Base-by-base conservation (phyloP, 2,113 vertebrate genomes). In the Ammodytes marinus region DNA sequence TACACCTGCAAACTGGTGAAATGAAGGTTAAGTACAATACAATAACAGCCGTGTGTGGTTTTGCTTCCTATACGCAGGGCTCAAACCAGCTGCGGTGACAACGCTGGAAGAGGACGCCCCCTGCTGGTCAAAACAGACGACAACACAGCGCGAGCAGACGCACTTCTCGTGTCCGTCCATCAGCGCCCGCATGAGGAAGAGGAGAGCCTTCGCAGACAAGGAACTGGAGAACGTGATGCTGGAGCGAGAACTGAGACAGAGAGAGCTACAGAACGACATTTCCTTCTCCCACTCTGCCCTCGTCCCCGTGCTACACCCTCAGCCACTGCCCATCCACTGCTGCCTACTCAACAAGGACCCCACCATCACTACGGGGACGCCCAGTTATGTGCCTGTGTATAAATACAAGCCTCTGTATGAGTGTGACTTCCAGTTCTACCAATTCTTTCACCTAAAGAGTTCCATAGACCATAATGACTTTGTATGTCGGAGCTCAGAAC, bases 211-310 rank as follows among this genome's bases (percentile, higher is more conserved):
- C 43, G 95, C 94, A 4, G 95, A 94, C 89, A 94, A 93, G 86
- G 95, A 96, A 85, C 91, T 96, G 82, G 94, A 96, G 69, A 89
- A 86, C 13, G 89, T 95, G 90, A 94, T 95, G 94, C 54, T 94
- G 77, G 91, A 95, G 77, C 69, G 83, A 3, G 94, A 94, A 89
- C 67, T 96, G 59, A 86, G 87, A n/a, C 92, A 95, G 86, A 84
- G 87, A 70, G 93, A 95, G 79, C 63, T 91, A 79, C 89, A 92
- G 53, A 60, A 17, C 4, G 82, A 95, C 82, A 61, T 80, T 3
- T 76, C 79, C 15, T 90, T 63, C 45, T 77, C 85, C 42, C 84
- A 73, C 50, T 87, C 69, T 14, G 50, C 63, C 76, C 72, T 86
- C 59, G 3, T 88, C 57, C 77, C 91, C 59, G 3, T 89, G 79